phyloP scores from a whole-genome alignment of 2,888 invertebrate species.

The Conus canariensis region DNA sequence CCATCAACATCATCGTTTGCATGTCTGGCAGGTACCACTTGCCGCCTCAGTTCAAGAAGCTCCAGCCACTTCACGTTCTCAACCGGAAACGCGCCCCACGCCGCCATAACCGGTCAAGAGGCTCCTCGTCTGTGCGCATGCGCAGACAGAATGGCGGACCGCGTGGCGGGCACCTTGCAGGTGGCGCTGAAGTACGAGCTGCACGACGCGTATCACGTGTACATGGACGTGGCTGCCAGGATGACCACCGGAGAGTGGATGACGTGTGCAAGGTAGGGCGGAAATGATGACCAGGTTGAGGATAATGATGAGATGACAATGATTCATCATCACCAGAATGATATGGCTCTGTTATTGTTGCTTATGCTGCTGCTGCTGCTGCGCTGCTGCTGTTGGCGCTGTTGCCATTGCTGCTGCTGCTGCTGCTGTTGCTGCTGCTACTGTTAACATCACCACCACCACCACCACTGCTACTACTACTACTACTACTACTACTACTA shows the following conservation, averaged over 20 bases:
- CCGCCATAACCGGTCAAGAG: neutral
- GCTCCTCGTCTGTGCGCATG: slow-evolving; percentile 12
- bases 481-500: neutral
- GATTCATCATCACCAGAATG: neutral
- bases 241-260: neutral
- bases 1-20: no score
- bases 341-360: no score
- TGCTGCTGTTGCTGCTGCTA: no score
- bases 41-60: neutral
- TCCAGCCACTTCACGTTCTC: neutral
- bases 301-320: neutral
- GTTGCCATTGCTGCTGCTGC: no score
- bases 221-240: slow-evolving; percentile 13
- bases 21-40: no score
- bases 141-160: slow-evolving; percentile 11
- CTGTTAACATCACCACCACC: neutral
- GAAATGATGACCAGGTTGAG: neutral
- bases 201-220: neutral
- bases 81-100: neutral
- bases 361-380: no score
- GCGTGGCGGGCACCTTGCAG: slow-evolving; percentile 13
- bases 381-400: no score
- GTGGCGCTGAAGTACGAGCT: slow-evolving; percentile 17
- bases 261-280: neutral
- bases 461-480: neutral